phyloP scores from a whole-genome alignment of 2,888 invertebrate species.

The Drosophila paracracens region DNA sequence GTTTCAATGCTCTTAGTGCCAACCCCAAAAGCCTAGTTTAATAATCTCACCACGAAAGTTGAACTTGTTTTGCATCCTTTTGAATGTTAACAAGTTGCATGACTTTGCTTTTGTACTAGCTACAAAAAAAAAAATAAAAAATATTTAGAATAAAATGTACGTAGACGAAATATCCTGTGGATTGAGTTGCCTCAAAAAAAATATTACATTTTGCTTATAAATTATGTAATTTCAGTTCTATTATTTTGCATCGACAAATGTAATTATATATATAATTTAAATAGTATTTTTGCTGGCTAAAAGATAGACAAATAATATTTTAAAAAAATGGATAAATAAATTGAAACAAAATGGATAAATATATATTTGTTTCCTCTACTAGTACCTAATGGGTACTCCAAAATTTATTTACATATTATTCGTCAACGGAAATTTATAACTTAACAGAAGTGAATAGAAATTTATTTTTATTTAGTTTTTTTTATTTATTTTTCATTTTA shows the following conservation, averaged over 20 bases:
- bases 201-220: background rate
- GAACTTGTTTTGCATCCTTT: constrained; percentile 1
- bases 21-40: constrained; percentile 14
- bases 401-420: background rate
- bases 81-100: constrained; percentile 2
- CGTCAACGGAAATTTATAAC: background rate
- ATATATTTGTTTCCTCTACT: background rate
- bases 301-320: background rate
- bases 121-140: background rate
- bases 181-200: background rate
- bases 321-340: background rate
- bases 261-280: background rate
- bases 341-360: background rate
- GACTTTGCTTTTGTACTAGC: background rate
- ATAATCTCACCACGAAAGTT: constrained; percentile 25
- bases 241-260: background rate
- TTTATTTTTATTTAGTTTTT: background rate
- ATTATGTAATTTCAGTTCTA: background rate
- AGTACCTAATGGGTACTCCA: background rate
- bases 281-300: background rate
- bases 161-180: background rate
- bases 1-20: constrained; percentile 42
- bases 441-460: background rate
- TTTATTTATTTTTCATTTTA: background rate
- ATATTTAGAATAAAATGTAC: background rate